Evolutionary conservation across 2,888 invertebrate species (phyloP), one percentile per base, ranked within the genome.

Genomic region (Cosmia trapezina): DNA sequence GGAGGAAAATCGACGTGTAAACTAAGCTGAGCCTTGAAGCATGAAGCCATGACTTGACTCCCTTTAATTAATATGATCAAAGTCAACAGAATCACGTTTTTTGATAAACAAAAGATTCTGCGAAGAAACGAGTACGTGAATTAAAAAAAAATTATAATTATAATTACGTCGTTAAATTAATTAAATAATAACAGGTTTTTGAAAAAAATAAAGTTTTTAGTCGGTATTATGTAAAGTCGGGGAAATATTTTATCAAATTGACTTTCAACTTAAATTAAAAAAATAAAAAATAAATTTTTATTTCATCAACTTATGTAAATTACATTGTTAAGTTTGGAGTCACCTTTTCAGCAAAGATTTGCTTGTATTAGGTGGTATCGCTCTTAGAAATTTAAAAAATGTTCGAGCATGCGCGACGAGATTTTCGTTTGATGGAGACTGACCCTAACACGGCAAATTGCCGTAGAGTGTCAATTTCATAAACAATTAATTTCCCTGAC

Each of bases 71-170:
- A 63, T 61, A 63, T 69, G 41, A 73, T 66, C 66, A 73, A 79
- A 79, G 83, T 73, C 73, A 70, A 66, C 62, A 70, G 47, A 80
- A 64, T 71, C 82, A 82, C 69, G 71, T 72, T 82, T 82, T 63
- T 51, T 14, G 0, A 69, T 62, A 41, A 62, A 77, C 54, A 54
- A 77, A 71, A 74, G 45, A 72, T 65, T 66, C 11, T 68, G 63
- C 2, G 4, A 14, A 43, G 59, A 51, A 73, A 70, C 47, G 12
- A 41, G 70, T 14, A 37, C 28, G 41, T 11, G 47, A 56, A 47
- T 65, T 57, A 28, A 28, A 28, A 28, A 28, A 28, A 28, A 28
- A 28, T 28, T 28, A n/a, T n/a, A n/a, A n/a, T n/a, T n/a, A n/a
- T n/a, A n/a, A n/a, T n/a, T n/a, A n/a, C n/a, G n/a, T n/a, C n/a